Percentiles rank a stretch among this genome's conserved stretches.
phyloP scores from a whole-genome alignment of 2,113 vertebrate genomes.

The Phyllostomus hastatus region DNA sequence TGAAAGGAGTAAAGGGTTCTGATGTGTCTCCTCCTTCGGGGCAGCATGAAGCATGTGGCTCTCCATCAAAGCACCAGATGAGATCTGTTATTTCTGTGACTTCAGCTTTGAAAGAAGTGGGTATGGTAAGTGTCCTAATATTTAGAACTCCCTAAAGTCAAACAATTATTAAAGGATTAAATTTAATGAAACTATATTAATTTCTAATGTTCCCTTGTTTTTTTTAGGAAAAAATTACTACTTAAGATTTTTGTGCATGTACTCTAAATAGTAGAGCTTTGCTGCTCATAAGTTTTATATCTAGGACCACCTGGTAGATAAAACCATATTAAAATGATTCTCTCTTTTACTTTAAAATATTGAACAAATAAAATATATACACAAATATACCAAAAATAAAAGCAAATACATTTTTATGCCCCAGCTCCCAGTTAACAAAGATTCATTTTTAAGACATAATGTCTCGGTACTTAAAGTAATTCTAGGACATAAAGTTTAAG shows the following conservation, averaged over 20 bases:
- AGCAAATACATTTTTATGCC: neutral
- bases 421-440: neutral
- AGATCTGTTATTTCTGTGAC: constrained; percentile 92
- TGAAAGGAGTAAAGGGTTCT: constrained; percentile 85
- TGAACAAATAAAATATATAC: neutral
- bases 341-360: constrained; percentile 3
- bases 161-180: neutral
- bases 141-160: neutral
- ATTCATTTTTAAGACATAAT: neutral
- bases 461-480: neutral
- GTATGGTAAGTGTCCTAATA: constrained; percentile 86
- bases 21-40: constrained; percentile 70
- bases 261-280: neutral
- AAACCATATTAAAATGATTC: constrained; percentile 3
- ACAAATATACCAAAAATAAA: constrained; percentile 6
- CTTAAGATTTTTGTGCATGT: neutral
- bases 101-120: constrained; percentile 94
- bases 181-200: neutral
- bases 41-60: constrained; percentile 76
- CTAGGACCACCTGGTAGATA: neutral
- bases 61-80: constrained; percentile 77
- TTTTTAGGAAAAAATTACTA: constrained; percentile 1
- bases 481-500: neutral
- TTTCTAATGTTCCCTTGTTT: neutral
- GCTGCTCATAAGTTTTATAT: neutral